Conservation (phyloP, 2,888 invertebrate genomes). For the Petrophora chlorosata region DNA sequence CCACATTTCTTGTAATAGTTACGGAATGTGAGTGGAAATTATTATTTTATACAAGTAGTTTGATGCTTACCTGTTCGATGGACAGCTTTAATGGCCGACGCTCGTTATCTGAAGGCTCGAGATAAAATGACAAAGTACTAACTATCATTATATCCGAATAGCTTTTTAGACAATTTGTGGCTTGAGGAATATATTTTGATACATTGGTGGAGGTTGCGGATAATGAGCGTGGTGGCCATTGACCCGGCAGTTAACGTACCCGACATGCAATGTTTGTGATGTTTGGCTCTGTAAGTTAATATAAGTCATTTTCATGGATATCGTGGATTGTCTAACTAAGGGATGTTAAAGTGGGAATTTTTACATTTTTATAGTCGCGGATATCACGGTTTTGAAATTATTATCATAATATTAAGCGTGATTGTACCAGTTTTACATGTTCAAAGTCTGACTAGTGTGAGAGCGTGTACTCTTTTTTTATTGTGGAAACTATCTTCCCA, state of each 20-base stretch:
- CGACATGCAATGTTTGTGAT: conserved; percentile 67
- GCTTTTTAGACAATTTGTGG: not conserved
- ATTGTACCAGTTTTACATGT: conserved; percentile 30
- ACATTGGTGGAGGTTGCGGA: no score
- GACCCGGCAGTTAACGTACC: conserved; percentile 19
- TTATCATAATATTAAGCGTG: conserved; percentile 34
- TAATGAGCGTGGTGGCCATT: not conserved
- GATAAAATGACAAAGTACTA: no score
- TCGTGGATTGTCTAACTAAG: conserved; percentile 43
- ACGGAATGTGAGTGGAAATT: not conserved
- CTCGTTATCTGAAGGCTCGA: not conserved
- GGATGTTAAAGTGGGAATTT: conserved; percentile 46
- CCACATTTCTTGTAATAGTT: conserved; percentile 5
- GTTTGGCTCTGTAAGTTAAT: conserved; percentile 75
- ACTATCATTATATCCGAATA: not conserved
- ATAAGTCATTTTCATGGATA: conserved; percentile 70
- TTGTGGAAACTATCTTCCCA: conserved; percentile 40
- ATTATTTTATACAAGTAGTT: conserved; percentile 28
- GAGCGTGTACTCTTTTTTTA: conserved; percentile 49
- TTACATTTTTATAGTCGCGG: conserved; percentile 54
- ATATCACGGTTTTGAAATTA: conserved; percentile 36
- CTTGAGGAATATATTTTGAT: not conserved
- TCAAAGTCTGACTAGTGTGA: conserved; percentile 64
- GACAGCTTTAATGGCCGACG: not conserved
- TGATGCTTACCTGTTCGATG: conserved; percentile 15